phyloP scores from a whole-genome alignment of 2,888 invertebrate genomes.

The Patella pellucida region DNA sequence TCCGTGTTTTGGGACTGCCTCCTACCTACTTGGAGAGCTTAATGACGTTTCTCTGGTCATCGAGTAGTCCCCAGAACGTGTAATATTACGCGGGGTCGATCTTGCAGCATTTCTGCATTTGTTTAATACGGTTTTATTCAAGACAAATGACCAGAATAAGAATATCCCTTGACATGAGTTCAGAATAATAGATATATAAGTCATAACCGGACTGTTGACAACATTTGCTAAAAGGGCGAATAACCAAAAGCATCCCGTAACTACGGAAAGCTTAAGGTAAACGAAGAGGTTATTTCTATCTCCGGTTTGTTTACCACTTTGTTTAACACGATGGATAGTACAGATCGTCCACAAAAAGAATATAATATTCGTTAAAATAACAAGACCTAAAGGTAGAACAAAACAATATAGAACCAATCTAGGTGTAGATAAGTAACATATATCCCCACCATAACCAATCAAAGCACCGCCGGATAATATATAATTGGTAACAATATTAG shows the following conservation, averaged over 20 bases:
- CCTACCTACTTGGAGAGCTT: too few relatives aligned
- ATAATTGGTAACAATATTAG: conserved; percentile 19
- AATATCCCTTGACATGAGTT: conserved; percentile 48
- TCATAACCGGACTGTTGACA: conserved; percentile 30
- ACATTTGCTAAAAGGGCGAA: conserved; percentile 41
- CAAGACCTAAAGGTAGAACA: conserved; percentile 38
- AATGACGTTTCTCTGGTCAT: too few relatives aligned
- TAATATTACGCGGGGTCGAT: too few relatives aligned
- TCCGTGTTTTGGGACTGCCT: too few relatives aligned
- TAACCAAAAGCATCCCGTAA: conserved; percentile 51
- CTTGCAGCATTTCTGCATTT: background rate
- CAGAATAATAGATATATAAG: conserved; percentile 39
- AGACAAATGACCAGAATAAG: conserved; percentile 43
- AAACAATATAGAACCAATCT: conserved; percentile 38
- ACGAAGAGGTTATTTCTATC: conserved; percentile 36
- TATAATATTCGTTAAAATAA: conserved; percentile 40
- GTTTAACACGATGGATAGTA: conserved; percentile 29
- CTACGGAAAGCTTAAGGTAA: conserved; percentile 43
- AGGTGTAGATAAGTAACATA: conserved; percentile 33
- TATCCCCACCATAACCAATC: conserved; percentile 36
- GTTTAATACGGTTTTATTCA: conserved; percentile 38
- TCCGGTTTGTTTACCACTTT: conserved; percentile 14
- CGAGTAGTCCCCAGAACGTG: too few relatives aligned
- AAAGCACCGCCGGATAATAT: conserved; percentile 13
- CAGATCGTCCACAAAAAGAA: conserved; percentile 41